phyloP scores from a whole-genome alignment of 2,888 invertebrate species.

The Oligia fasciuncula region DNA sequence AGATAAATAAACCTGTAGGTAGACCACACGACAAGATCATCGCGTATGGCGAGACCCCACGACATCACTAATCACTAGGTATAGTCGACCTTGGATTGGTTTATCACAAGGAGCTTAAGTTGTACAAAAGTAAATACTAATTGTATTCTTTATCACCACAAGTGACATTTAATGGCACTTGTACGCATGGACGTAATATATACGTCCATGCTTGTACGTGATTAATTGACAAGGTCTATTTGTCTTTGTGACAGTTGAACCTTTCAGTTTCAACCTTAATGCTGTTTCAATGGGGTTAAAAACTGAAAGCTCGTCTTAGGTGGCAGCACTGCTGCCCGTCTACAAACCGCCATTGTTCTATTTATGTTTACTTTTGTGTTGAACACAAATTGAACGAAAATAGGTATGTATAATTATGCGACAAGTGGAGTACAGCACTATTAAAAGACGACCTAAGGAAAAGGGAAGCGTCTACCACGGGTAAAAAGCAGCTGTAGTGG shows the following conservation, averaged over 20 bases:
- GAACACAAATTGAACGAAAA: no score
- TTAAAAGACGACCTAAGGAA: no score
- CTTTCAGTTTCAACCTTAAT: background rate
- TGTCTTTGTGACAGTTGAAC: background rate
- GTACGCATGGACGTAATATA: no score
- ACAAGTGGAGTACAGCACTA: no score
- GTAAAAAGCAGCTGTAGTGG: no score
- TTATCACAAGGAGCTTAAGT: background rate
- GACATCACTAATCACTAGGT: background rate
- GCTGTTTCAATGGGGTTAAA: background rate
- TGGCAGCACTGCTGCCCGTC: background rate
- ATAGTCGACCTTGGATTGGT: background rate
- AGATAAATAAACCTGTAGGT: background rate
- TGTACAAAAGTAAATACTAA: background rate
- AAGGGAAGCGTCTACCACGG: no score
- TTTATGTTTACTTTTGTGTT: no score
- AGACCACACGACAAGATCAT: background rate
- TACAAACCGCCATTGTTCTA: background rate
- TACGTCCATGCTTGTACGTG: no score
- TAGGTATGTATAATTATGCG: no score
- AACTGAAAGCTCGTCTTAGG: background rate
- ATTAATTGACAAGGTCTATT: background rate
- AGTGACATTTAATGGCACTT: background rate
- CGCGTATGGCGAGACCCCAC: background rate
- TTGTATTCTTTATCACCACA: background rate